Evolutionary conservation across 2,888 invertebrate genomes (phyloP).

Genomic region (Aplocera efformata): DNA sequence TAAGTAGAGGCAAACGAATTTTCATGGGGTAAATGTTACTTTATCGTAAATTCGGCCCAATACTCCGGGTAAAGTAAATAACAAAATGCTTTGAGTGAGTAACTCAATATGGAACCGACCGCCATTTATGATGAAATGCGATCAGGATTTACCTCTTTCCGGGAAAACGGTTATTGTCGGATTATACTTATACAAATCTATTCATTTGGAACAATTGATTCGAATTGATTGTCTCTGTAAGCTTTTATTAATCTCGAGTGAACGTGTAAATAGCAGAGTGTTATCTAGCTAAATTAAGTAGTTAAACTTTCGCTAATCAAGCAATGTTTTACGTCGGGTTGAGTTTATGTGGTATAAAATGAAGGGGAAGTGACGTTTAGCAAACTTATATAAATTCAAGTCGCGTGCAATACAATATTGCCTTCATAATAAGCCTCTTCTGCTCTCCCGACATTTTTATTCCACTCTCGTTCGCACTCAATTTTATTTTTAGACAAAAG

Average conservation of each 20-base stretch:
- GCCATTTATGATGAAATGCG: slow-evolving; percentile 38
- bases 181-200: slow-evolving; percentile 15
- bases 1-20: not conserved
- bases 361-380: slow-evolving; percentile 36
- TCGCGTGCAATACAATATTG: slow-evolving; percentile 57
- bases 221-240: slow-evolving; percentile 7
- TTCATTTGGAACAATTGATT: slow-evolving; percentile 20
- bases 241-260: slow-evolving; percentile 3
- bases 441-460: slow-evolving; percentile 46
- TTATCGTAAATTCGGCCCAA: slow-evolving; percentile 12
- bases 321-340: slow-evolving; percentile 30
- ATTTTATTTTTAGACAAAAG: slow-evolving; percentile 64
- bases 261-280: not conserved
- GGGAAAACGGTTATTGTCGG: slow-evolving; percentile 34
- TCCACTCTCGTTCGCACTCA: slow-evolving; percentile 50
- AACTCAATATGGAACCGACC: slow-evolving; percentile 32
- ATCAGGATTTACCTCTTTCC: slow-evolving; percentile 31
- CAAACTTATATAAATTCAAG: slow-evolving; percentile 57
- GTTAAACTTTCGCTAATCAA: slow-evolving; percentile 32
- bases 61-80: slow-evolving; percentile 32
- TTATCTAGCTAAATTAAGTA: not conserved
- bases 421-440: slow-evolving; percentile 62
- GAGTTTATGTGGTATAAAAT: slow-evolving; percentile 40
- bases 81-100: slow-evolving; percentile 37
- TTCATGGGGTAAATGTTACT: slow-evolving; percentile 6